Conservation (phyloP, 2,888 invertebrate genomes). For the Hyposoter didymator region DNA sequence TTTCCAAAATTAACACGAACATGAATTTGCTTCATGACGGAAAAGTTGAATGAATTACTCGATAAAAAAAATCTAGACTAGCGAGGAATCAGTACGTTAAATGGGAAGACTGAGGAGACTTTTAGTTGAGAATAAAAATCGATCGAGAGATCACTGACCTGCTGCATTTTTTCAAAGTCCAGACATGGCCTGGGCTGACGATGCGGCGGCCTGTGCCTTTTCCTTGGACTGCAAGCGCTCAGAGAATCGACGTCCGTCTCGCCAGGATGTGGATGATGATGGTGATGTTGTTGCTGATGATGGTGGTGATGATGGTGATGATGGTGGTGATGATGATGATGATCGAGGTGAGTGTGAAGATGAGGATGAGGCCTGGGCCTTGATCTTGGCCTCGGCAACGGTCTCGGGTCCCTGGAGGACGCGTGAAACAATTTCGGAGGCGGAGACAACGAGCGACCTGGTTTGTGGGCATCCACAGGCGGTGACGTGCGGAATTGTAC, state of each 20-base stretch:
- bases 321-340: conserved; percentile 82
- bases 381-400: conserved; percentile 80
- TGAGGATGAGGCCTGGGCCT: conserved; percentile 84
- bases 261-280: conserved; percentile 75
- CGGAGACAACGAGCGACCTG: conserved; percentile 86
- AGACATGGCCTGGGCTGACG: conserved; percentile 93
- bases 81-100: too few relatives aligned
- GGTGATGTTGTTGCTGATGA: conserved; percentile 81
- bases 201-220: conserved; percentile 84
- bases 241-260: conserved; percentile 83
- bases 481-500: conserved; percentile 96
- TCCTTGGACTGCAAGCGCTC: conserved; percentile 87
- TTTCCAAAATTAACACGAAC: too few relatives aligned
- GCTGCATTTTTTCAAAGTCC: conserved; percentile 98
- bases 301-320: conserved; percentile 78
- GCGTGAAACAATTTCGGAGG: conserved; percentile 85
- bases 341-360: conserved; percentile 82
- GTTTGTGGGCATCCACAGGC: conserved; percentile 95
- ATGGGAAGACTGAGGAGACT: background rate
- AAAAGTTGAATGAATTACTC: too few relatives aligned
- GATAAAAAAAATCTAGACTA: too few relatives aligned
- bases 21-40: too few relatives aligned
- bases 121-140: background rate
- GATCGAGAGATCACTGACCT: conserved; percentile 86
- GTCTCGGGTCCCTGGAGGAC: conserved; percentile 74